Evolutionary conservation across 2,113 vertebrate genomes (phyloP).

Genomic region (Numida meleagris): DNA sequence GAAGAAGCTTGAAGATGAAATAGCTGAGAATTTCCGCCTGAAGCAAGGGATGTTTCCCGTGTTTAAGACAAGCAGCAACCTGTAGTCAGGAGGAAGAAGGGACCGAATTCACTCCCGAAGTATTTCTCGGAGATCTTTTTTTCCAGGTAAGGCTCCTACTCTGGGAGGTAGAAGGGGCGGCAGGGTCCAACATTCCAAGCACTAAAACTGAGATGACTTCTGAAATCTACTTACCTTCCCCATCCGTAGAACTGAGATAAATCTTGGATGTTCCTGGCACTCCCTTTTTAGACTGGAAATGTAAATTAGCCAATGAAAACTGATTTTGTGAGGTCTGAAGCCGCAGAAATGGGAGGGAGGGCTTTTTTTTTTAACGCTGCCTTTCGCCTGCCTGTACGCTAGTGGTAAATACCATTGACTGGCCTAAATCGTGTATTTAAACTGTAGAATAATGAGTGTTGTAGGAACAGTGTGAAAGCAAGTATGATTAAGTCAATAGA

Average conservation of each 20-base stretch:
- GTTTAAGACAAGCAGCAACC: constrained; percentile 71
- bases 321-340: not conserved
- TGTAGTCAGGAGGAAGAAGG: constrained; percentile 63
- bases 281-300: not conserved
- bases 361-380: not conserved
- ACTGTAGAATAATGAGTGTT: not conserved
- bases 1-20: constrained; percentile 34
- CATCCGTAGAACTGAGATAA: not conserved
- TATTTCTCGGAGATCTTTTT: not conserved
- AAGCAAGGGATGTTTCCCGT: constrained; percentile 71
- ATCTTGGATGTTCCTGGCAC: not conserved
- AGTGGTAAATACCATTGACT: not conserved
- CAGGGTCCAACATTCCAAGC: not conserved
- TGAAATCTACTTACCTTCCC: not conserved
- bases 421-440: not conserved
- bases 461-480: not conserved
- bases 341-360: not conserved
- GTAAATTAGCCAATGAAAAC: not conserved
- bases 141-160: constrained; percentile 63
- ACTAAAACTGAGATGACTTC: not conserved
- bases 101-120: constrained; percentile 1
- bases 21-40: constrained; percentile 69
- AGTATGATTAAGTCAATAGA: not conserved
- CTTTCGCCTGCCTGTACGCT: not conserved
- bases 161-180: not conserved